phyloP scores from a whole-genome alignment of 2,888 invertebrate genomes.

The Drosophila incognita region DNA sequence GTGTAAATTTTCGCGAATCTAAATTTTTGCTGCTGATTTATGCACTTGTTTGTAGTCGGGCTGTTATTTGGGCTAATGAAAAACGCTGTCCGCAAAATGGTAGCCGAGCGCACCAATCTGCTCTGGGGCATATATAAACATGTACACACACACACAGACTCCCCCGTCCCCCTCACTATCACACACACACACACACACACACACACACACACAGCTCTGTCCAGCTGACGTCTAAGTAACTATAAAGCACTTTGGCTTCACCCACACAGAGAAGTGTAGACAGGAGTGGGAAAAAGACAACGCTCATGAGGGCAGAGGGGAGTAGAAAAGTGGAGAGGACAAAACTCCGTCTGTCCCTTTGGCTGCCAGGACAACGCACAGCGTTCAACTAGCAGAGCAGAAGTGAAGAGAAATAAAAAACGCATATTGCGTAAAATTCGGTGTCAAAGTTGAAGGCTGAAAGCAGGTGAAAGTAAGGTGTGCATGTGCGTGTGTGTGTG shows the following conservation, averaged over 20 bases:
- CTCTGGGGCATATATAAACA: slow-evolving; percentile 45
- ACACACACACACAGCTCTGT: background rate
- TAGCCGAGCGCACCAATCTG: slow-evolving; percentile 48
- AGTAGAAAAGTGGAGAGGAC: background rate
- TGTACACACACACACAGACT: slow-evolving; percentile 12
- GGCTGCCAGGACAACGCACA: slow-evolving; percentile 38
- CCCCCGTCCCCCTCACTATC: background rate
- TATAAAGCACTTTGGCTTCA: slow-evolving; percentile 63
- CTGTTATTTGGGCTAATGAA: slow-evolving; percentile 45
- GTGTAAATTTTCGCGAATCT: slow-evolving; percentile 27
- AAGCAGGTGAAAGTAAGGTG: slow-evolving; percentile 69
- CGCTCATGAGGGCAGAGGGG: slow-evolving; percentile 25
- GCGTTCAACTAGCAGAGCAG: slow-evolving; percentile 28
- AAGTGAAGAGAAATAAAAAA: slow-evolving; percentile 64
- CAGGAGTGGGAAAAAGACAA: slow-evolving; percentile 9
- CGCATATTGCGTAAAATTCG: slow-evolving; percentile 75
- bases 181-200: background rate
- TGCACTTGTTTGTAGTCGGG: slow-evolving; percentile 30
- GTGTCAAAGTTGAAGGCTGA: slow-evolving; percentile 25
- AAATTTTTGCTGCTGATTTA: slow-evolving; percentile 47
- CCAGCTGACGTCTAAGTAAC: slow-evolving; percentile 48
- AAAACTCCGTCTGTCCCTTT: background rate
- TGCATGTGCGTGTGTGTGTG: slow-evolving; percentile 46
- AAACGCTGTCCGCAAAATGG: slow-evolving; percentile 47
- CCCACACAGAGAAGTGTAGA: slow-evolving; percentile 30